Percentiles rank a stretch among this genome's conserved stretches.
These are phyloP conservation scores for Cremastinae sp. DNA, from an alignment of 2,888 invertebrate genomes.

Conservation along the genomic window DNA sequence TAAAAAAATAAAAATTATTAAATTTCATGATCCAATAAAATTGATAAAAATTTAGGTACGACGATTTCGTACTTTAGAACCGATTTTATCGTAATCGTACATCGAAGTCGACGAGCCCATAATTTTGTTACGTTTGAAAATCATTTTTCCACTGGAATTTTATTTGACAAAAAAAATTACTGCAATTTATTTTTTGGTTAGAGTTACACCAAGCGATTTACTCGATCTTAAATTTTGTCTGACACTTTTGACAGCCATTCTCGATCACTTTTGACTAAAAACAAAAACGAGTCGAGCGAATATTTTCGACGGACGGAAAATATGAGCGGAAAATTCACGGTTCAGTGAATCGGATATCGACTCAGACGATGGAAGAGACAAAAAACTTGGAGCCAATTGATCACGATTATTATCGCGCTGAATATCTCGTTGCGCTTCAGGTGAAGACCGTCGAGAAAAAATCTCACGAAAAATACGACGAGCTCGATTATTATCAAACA, in stretches of 20 bases:
- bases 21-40: neutral
- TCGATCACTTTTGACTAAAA: slow-evolving; percentile 28
- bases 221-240: slow-evolving; percentile 19
- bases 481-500: slow-evolving; percentile 76
- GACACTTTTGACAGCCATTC: slow-evolving; percentile 42
- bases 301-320: neutral
- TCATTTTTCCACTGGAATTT: slow-evolving; percentile 28
- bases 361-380: slow-evolving; percentile 75
- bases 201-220: slow-evolving; percentile 16
- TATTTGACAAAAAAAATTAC: neutral
- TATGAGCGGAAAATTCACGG: neutral
- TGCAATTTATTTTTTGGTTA: neutral
- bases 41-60: neutral
- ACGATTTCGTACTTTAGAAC: slow-evolving; percentile 44
- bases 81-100: slow-evolving; percentile 26
- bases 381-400: slow-evolving; percentile 79
- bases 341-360: slow-evolving; percentile 59
- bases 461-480: slow-evolving; percentile 72
- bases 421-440: slow-evolving; percentile 75
- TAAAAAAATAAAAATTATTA: neutral
- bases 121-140: slow-evolving; percentile 56
- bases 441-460: slow-evolving; percentile 76
- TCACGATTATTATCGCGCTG: slow-evolving; percentile 70
- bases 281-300: slow-evolving; percentile 3
- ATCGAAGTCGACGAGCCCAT: slow-evolving; percentile 32